A percentile compares a stretch with the other conserved stretches of the same genome.
These are phyloP conservation scores for Acrocera orbiculus DNA, from an alignment of 2,888 invertebrate genomes.

Conservation along the genomic window DNA sequence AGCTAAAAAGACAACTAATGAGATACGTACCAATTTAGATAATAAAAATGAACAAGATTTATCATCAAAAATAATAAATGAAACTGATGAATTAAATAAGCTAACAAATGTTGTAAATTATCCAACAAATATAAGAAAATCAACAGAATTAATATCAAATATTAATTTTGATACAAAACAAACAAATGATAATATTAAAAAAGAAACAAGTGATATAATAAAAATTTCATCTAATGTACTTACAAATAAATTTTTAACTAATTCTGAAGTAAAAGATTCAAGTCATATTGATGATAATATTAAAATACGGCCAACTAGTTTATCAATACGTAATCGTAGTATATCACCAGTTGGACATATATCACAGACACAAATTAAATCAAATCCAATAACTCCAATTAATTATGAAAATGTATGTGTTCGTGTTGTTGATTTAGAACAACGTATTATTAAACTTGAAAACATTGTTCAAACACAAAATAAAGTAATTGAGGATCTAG, in stretches of 20 bases:
- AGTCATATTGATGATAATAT: too few species aligned
- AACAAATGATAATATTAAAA: too few species aligned
- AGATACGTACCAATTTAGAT: constrained; percentile 12
- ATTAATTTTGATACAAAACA: neutral
- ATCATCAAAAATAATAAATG: too few species aligned
- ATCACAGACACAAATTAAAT: too few species aligned
- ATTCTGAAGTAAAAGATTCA: too few species aligned
- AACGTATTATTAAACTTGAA: constrained; percentile 26
- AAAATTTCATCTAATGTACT: too few species aligned
- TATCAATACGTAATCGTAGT: constrained; percentile 25
- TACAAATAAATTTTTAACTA: too few species aligned
- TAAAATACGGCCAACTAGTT: constrained; percentile 23
- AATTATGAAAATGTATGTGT: constrained; percentile 12
- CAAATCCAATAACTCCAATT: too few species aligned
- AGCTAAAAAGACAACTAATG: constrained; percentile 27
- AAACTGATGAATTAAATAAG: too few species aligned
- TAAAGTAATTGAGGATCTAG: constrained; percentile 45
- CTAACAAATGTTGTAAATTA: too few species aligned
- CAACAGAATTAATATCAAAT: constrained; percentile 2
- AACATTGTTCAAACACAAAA: constrained; percentile 27
- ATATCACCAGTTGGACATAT: constrained; percentile 20
- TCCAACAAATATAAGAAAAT: constrained; percentile 1
- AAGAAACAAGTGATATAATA: too few species aligned
- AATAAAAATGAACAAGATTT: neutral
- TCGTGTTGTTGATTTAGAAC: constrained; percentile 23